Percentiles rank a stretch among this genome's conserved stretches.
Conservation (phyloP, 2,888 invertebrate species). For the Craniophora ligustri region DNA sequence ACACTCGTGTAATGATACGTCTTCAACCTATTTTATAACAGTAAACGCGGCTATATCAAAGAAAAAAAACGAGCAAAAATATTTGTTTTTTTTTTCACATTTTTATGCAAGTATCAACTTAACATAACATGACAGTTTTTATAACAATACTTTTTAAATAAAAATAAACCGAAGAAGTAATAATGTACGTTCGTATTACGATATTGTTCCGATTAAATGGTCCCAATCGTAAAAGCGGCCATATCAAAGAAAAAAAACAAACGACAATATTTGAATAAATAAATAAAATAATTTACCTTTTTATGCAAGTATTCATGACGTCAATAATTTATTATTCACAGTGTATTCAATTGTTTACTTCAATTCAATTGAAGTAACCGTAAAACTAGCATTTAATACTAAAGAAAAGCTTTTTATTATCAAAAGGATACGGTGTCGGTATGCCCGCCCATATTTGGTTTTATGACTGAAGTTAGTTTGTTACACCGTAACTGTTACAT, state of each 20-base stretch:
- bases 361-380: not conserved
- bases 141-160: not conserved
- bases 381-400: slow-evolving; percentile 17
- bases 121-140: too few relatives aligned
- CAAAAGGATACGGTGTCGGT: slow-evolving; percentile 5
- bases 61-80: not conserved
- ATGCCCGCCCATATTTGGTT: not conserved
- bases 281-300: too few relatives aligned
- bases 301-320: not conserved
- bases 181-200: not conserved
- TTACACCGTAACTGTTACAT: not conserved
- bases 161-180: not conserved
- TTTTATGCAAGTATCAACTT: too few relatives aligned
- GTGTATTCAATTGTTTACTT: too few relatives aligned
- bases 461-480: not conserved
- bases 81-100: not conserved
- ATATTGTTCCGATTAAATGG: not conserved
- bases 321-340: too few relatives aligned
- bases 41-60: not conserved
- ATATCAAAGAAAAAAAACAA: not conserved
- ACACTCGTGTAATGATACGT: not conserved
- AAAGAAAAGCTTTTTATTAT: slow-evolving; percentile 11
- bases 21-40: not conserved
- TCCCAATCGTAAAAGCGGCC: not conserved
- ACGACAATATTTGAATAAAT: too few relatives aligned